These are phyloP conservation scores for Drosophila sechellia DNA, from an alignment of 1,140 invertebrate species.

Conservation along the genomic window DNA sequence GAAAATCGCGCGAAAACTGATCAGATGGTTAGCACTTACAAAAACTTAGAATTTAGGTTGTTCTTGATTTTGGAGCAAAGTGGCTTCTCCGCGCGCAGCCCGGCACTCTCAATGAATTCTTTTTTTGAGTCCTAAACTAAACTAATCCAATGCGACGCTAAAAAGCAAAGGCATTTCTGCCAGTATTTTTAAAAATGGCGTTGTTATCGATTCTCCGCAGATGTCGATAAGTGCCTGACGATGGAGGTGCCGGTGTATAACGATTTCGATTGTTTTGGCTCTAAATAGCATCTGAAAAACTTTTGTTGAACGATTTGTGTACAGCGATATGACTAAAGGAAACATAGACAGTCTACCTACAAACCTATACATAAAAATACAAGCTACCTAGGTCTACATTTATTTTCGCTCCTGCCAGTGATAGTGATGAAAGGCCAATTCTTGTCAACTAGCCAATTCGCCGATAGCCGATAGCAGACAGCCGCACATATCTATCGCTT, in stretches of 20 bases:
- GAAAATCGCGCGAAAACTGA: not conserved
- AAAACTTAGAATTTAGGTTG: not conserved
- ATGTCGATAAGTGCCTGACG: not conserved
- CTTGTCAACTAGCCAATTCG: too few species aligned
- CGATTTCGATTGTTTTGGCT: not conserved
- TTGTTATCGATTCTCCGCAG: not conserved
- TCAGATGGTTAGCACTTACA: not conserved
- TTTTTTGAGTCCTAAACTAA: not conserved
- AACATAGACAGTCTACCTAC: too few species aligned
- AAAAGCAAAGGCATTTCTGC: not conserved
- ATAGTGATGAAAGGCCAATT: too few species aligned
- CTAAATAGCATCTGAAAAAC: too few species aligned
- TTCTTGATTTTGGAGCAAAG: not conserved
- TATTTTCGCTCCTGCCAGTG: too few species aligned
- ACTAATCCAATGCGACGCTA: slow-evolving; percentile 1
- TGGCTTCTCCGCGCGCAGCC: not conserved
- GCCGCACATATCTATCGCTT: not conserved
- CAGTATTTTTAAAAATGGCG: slow-evolving; percentile 10
- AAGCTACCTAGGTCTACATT: not conserved
- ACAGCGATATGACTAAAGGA: too few species aligned
- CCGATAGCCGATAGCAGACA: not conserved
- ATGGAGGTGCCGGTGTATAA: not conserved
- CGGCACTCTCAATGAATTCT: not conserved
- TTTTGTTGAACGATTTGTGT: too few species aligned
- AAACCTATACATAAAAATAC: too few species aligned